Conservation (phyloP, 2,113 vertebrate genomes). For the Poecile atricapillus region DNA sequence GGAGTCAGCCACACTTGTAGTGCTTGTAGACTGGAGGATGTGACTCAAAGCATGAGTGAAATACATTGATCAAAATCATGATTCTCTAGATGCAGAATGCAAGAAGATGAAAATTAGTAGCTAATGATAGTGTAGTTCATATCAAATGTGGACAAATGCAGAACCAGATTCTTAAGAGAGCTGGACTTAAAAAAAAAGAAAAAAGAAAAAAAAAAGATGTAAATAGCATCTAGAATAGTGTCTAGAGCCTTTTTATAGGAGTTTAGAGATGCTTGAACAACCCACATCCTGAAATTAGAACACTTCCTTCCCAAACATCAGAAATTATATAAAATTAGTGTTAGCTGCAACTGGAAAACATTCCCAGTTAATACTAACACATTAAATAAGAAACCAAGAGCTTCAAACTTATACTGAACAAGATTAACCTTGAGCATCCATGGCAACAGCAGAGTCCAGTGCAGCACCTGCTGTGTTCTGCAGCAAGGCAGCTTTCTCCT, state of each 20-base stretch:
- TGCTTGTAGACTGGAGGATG: background rate
- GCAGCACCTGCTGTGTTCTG: background rate
- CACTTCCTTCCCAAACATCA: background rate
- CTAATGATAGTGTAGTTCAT: background rate
- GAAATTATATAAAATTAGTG: background rate
- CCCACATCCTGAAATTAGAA: background rate
- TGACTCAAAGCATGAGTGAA: background rate
- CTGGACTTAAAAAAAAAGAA: rapidly evolving
- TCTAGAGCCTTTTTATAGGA: background rate
- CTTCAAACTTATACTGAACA: background rate
- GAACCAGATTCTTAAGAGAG: background rate
- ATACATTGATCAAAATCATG: background rate
- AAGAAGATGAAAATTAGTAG: background rate
- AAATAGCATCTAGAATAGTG: background rate
- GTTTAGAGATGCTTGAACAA: background rate
- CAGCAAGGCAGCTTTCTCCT: background rate
- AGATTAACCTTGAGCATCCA: background rate
- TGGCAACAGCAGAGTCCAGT: background rate
- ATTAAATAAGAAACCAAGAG: background rate
- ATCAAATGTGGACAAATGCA: background rate
- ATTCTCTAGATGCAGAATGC: background rate
- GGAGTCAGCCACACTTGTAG: background rate
- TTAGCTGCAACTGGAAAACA: background rate
- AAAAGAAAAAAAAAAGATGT: rapidly evolving
- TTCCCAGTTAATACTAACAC: background rate